Base-by-base conservation (phyloP, 1,140 invertebrate genomes). In the Brachionus rotundiformis region DNA sequence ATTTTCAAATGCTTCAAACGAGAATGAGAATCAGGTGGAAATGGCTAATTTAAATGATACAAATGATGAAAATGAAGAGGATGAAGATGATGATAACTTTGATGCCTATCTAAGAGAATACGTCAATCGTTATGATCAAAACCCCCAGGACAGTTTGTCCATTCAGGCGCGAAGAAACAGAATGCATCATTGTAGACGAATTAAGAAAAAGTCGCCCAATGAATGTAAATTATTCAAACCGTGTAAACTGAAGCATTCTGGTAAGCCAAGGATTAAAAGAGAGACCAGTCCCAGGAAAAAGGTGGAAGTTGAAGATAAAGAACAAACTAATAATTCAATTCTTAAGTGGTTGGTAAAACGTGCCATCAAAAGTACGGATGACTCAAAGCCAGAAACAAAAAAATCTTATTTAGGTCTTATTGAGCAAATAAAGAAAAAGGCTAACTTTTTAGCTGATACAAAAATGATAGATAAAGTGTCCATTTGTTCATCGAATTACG, bases 381-480 rank as follows among this genome's bases (percentile, higher is more conserved):
- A 73, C 1, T 8, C 68, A 0, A 73, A 73, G 29, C 36, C 25
- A 8, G 19, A 41, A 16, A 23, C 19, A 25, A 44, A 41, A 44
- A 73, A 29, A 27, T 73, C 68, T 2, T 59, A 77, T 77, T 2
- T 54, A n/a, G 36, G 23, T 25, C 33, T 79, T 1, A 79, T 63
- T 19, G 76, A 54, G n/a, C 76, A 63, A 79, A 63, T 63, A 59
- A 63, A 54, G n/a, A 59, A 39, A 27, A 54, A 79, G 54, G 76
- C 76, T 0, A 29, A 19, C 5, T 79, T 59, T 79, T 79, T 73
- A n/a, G n/a, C 68, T 1, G 76, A 79, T 10, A 59, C 76, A 23
- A 79, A 79, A 79, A 79, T 79, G 49, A 13, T 79, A 2, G 76
- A 79, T 13, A 79, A 79, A 19, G 76, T 79, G 13, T 79, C 76